phyloP scores from a whole-genome alignment of 2,888 invertebrate genomes.

The Yponomeuta sedellus region DNA sequence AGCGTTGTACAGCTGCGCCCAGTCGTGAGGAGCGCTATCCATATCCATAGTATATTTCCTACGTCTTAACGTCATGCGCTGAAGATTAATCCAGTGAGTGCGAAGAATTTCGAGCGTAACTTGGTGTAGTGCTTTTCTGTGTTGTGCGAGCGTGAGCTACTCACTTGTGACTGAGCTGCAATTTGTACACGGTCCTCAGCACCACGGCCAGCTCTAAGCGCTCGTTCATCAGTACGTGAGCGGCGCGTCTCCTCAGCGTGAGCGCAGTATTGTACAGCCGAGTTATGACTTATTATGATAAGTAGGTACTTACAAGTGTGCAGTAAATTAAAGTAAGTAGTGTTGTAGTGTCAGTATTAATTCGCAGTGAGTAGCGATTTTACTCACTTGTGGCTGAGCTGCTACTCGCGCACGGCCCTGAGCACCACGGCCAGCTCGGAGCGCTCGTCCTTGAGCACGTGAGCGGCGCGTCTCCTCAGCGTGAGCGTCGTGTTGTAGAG shows the following conservation, averaged over 20 bases:
- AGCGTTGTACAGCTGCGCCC: constrained; percentile 94
- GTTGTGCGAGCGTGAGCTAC: background rate
- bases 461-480: constrained; percentile 92
- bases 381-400: constrained; percentile 88
- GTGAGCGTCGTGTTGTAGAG: constrained; percentile 97
- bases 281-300: no score
- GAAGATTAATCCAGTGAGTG: no score
- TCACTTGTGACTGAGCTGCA: constrained; percentile 93
- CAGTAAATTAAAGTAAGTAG: no score
- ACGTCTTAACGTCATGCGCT: no score
- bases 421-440: constrained; percentile 91
- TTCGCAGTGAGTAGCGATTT: no score
- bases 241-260: constrained; percentile 93
- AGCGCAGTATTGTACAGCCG: constrained; percentile 96
- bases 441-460: constrained; percentile 95
- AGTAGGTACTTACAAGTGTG: no score
- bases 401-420: constrained; percentile 95
- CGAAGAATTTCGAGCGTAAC: no score
- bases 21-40: constrained; percentile 96
- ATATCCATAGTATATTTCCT: no score
- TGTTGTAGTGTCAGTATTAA: no score
- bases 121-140: no score
- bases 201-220: constrained; percentile 93
- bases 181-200: constrained; percentile 94
- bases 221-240: constrained; percentile 94